Base-by-base conservation (phyloP, 2,888 invertebrate genomes). In the Amphipoea oculea region DNA sequence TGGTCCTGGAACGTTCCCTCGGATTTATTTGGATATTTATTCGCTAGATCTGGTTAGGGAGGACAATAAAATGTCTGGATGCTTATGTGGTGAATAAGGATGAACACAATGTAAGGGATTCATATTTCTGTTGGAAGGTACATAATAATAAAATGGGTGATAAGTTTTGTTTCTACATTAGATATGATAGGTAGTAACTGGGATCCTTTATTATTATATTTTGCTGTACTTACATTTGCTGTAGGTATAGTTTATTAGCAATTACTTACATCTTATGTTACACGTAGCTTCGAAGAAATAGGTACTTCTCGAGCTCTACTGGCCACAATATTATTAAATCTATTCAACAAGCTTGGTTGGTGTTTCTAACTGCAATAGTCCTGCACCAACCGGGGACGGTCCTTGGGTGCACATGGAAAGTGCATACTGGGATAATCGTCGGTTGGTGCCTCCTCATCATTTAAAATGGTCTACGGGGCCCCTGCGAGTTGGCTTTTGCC, bases 1-100 rank as follows among this genome's bases (percentile, higher is more conserved):
- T 54, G 78, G 78, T 76, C 82, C 74, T 75, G 85, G 48, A 76
- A 79, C 45, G 60, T 66, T 70, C 51, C 23, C 42, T 66, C 68
- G 29, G 36, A 42, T 79, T 81, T 85, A 77, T 79, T 79, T 65
- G 36, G 57, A 71, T 77, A 88, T 80, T 79, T 82, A 79, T 66
- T n/a, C 48, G 12, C 42, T 75, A 62, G 51, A 72, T 86, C 36
- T 63, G 29, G 74, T 51, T 40, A 42, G 45, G 48, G 63, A 54
- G 42, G 51, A 71, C 67, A 68, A 68, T 85, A 76, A 73, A 78
- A 66, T 70, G 65, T 82, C 65, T 51, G 62, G 57, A 17, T 76
- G 79, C 67, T 71, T 79, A 62, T 74, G 40, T 48, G 23, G 60
- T 77, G 70, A 66, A 75, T 74, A 40, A 20, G 48, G 29, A 72